A percentile compares a stretch with the other conserved stretches of the same genome.
These are phyloP conservation scores for Gallinago paraguaiae DNA, from an alignment of 2,113 vertebrate species.

Conservation along the genomic window DNA sequence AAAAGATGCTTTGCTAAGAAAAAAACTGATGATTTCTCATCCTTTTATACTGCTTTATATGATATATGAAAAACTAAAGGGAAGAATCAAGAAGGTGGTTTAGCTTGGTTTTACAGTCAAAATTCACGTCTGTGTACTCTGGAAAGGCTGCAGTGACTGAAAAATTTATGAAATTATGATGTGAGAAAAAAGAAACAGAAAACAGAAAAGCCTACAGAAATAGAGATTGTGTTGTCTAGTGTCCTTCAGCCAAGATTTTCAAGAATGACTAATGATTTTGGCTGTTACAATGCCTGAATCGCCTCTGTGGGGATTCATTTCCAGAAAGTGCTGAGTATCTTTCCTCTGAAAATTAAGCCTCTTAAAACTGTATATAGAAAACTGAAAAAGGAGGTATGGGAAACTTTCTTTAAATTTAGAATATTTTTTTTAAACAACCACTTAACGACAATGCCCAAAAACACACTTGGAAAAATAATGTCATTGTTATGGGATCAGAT, in stretches of 20 bases:
- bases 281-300: background rate
- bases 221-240: background rate
- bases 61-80: background rate
- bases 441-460: background rate
- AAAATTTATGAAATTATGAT: background rate
- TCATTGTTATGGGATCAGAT: background rate
- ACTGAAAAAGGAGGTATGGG: background rate
- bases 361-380: background rate
- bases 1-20: background rate
- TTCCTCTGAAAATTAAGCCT: background rate
- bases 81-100: background rate
- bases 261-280: constrained; percentile 19
- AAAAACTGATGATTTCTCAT: background rate
- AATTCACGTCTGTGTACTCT: background rate
- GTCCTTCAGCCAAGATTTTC: constrained; percentile 18
- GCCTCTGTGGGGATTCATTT: background rate
- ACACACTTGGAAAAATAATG: background rate
- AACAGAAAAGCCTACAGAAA: background rate
- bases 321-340: background rate
- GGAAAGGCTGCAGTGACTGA: background rate
- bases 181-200: background rate
- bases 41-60: background rate
- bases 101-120: background rate
- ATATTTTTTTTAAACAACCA: background rate
- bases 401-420: background rate